These are phyloP conservation scores for Drosophila rubida DNA, from an alignment of 2,888 invertebrate species.

Conservation along the genomic window DNA sequence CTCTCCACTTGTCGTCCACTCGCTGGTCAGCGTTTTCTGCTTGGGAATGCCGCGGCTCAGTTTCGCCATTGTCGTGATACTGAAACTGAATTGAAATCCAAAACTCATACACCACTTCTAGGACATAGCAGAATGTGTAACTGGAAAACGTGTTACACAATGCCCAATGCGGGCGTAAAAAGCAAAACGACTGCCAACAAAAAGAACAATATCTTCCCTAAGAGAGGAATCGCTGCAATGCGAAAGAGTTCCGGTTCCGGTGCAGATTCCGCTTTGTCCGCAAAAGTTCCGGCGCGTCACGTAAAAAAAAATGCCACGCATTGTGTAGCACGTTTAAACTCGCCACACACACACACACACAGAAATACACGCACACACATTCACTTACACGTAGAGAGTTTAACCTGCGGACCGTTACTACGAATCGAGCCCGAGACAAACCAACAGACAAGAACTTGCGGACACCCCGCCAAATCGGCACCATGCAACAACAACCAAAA, in stretches of 20 bases:
- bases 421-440: constrained; percentile 50
- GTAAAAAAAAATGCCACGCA: constrained; percentile 19
- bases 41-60: constrained; percentile 69
- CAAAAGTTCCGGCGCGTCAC: constrained; percentile 20
- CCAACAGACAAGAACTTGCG: constrained; percentile 52
- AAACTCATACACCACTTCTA: constrained; percentile 8
- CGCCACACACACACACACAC: constrained; percentile 10
- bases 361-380: constrained; percentile 15
- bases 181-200: neutral
- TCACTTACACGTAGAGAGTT: constrained; percentile 38
- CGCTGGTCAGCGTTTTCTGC: constrained; percentile 66
- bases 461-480: constrained; percentile 48
- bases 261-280: constrained; percentile 28
- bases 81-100: constrained; percentile 16
- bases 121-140: constrained; percentile 14
- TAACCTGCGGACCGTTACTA: constrained; percentile 54
- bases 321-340: constrained; percentile 48
- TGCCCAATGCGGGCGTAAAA: constrained; percentile 8
- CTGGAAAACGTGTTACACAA: constrained; percentile 45
- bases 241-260: constrained; percentile 18
- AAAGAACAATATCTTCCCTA: constrained; percentile 1
- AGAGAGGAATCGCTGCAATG: constrained; percentile 19
- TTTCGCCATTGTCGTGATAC: constrained; percentile 17
- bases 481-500: constrained; percentile 34
- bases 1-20: constrained; percentile 2